phyloP scores from a whole-genome alignment of 2,113 vertebrate genomes.

The Hippolais icterina region DNA sequence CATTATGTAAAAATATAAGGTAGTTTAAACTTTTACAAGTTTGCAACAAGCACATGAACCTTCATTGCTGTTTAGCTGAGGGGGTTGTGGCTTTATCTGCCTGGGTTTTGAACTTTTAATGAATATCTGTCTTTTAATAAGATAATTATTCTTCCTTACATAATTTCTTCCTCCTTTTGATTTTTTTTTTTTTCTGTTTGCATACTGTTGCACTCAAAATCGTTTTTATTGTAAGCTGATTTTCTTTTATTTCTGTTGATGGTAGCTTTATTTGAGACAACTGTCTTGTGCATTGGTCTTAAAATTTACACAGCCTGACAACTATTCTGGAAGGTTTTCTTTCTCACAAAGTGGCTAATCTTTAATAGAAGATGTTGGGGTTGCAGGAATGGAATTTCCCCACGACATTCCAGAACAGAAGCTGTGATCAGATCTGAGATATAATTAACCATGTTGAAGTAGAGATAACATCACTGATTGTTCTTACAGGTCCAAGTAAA shows the following conservation, averaged over 20 bases:
- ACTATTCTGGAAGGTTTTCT: neutral
- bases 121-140: neutral
- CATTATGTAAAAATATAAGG: neutral
- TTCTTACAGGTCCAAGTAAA: neutral
- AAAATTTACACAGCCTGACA: conserved; percentile 6
- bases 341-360: neutral
- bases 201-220: neutral
- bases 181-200: neutral
- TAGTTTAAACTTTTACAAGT: neutral
- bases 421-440: conserved; percentile 34
- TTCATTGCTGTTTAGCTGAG: neutral
- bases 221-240: neutral
- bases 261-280: neutral
- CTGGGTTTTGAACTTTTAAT: neutral
- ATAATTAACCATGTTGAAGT: conserved; percentile 32
- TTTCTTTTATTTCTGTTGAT: neutral
- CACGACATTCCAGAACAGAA: neutral
- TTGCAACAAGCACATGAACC: neutral
- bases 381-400: conserved; percentile 43
- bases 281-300: neutral
- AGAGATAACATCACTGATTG: conserved; percentile 16
- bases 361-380: neutral
- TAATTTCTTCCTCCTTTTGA: neutral
- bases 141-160: neutral
- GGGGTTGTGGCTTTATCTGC: neutral